Percentiles rank a stretch among this genome's conserved stretches.
Conservation (phyloP, 1,140 invertebrate species). For the Zaprionus nigranus region DNA sequence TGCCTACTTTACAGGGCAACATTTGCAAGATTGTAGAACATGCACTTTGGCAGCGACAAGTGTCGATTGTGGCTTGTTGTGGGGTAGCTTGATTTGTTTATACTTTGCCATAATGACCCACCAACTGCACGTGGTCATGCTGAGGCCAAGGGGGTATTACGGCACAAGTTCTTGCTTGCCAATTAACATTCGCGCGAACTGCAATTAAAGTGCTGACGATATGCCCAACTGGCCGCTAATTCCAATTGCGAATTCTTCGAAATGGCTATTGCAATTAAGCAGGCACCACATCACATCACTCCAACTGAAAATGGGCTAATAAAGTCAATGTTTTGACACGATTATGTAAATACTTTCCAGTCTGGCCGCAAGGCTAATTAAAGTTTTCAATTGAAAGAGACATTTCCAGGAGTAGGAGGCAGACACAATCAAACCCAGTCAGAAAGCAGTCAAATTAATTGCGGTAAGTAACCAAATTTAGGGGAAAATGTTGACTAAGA, state of each 20-base stretch:
- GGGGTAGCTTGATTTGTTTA: conserved; percentile 69
- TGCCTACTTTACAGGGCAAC: conserved; percentile 52
- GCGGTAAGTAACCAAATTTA: background rate
- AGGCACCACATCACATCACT: conserved; percentile 1
- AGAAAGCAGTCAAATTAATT: background rate
- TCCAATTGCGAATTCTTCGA: conserved; percentile 41
- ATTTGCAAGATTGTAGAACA: conserved; percentile 42
- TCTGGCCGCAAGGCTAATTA: background rate
- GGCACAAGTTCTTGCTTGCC: conserved; percentile 50
- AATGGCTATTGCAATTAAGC: conserved; percentile 31
- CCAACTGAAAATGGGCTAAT: conserved; percentile 5
- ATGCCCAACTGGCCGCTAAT: conserved; percentile 35
- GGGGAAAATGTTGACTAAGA: background rate
- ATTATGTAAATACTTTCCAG: conserved; percentile 41
- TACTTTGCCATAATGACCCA: conserved; percentile 66
- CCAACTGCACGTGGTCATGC: conserved; percentile 45
- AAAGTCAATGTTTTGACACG: conserved; percentile 14
- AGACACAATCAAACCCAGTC: background rate
- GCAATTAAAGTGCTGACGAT: conserved; percentile 74
- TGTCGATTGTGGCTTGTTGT: conserved; percentile 42
- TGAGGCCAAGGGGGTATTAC: conserved; percentile 27
- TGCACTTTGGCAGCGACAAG: conserved; percentile 59
- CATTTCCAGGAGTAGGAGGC: background rate
- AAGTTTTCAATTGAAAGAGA: background rate
- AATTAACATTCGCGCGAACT: conserved; percentile 61